Percentiles rank a stretch among this genome's conserved stretches.
Conservation (phyloP, 2,888 invertebrate genomes). For the Dilophus febrilis region DNA sequence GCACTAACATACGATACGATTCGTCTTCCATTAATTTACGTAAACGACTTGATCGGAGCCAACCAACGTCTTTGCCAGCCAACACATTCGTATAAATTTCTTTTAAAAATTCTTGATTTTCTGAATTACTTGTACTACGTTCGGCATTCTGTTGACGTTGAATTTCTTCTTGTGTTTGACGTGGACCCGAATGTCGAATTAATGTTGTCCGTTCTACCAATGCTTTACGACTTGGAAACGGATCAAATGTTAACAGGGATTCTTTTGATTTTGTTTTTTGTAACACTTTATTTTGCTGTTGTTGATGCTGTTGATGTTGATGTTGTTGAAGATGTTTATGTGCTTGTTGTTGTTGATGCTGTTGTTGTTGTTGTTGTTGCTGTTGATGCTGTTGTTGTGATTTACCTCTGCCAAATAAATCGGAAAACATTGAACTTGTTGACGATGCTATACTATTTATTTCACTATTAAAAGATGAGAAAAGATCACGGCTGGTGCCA, state of each 20-base stretch:
- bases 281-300: conserved; percentile 30
- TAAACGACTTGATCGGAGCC: conserved; percentile 82
- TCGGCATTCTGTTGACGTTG: conserved; percentile 51
- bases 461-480: conserved; percentile 82
- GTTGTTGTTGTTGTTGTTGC: conserved; percentile 16
- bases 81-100: conserved; percentile 46
- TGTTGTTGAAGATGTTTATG: conserved; percentile 19
- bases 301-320: conserved; percentile 13
- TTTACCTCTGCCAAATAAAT: conserved; percentile 70
- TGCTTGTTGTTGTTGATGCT: conserved; percentile 18
- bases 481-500: conserved; percentile 60
- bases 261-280: conserved; percentile 17
- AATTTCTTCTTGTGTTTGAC: conserved; percentile 45
- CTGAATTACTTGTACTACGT: conserved; percentile 59
- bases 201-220: conserved; percentile 79
- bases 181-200: conserved; percentile 62
- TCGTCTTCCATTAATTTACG: conserved; percentile 98
- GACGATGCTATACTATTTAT: conserved; percentile 85
- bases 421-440: conserved; percentile 86
- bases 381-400: conserved; percentile 13
- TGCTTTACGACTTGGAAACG: conserved; percentile 66
- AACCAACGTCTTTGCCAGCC: conserved; percentile 51
- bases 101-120: conserved; percentile 87
- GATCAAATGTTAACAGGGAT: conserved; percentile 44
- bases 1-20: conserved; percentile 87